Percentiles rank a stretch among this genome's conserved stretches.
Conservation (phyloP, 2,797 vertebrate genomes). For the Phaenicophaeus curvirostris region DNA sequence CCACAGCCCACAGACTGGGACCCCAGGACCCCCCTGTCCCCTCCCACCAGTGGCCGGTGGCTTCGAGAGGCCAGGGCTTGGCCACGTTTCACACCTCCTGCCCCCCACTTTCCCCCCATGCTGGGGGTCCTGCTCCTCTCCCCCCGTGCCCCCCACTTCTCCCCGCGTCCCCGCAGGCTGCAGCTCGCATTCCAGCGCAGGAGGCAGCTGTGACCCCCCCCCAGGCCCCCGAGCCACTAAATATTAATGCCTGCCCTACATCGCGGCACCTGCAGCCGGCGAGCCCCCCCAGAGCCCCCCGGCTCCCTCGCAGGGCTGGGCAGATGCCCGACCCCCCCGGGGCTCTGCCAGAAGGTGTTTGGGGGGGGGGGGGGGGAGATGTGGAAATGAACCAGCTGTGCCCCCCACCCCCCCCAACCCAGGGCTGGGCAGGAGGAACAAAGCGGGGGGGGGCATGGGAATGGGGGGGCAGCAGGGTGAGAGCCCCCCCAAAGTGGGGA, state of each 20-base stretch:
- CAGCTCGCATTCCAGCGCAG: constrained; percentile 29
- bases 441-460: not conserved
- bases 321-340: not conserved
- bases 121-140: not conserved
- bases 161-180: not conserved
- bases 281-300: not conserved
- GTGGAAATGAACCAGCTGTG: constrained; percentile 56
- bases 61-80: not conserved
- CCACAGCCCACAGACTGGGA: too few species aligned
- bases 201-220: constrained; percentile 27
- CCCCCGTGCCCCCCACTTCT: not conserved
- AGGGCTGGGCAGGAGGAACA: not conserved
- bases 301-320: too few species aligned
- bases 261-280: constrained; percentile 28
- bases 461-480: not conserved
- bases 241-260: constrained; percentile 51
- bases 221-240: constrained; percentile 11
- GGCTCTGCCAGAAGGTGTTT: constrained; percentile 50
- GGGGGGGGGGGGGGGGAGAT: too few species aligned
- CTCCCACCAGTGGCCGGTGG: too few species aligned
- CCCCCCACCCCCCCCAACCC: not conserved
- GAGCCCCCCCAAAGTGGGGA: fast-evolving
- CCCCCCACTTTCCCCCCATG: fast-evolving
- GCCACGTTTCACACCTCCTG: fast-evolving
- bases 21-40: too few species aligned